Base-by-base conservation (phyloP, 2,113 vertebrate genomes). In the Coptodon bakossiorum region DNA sequence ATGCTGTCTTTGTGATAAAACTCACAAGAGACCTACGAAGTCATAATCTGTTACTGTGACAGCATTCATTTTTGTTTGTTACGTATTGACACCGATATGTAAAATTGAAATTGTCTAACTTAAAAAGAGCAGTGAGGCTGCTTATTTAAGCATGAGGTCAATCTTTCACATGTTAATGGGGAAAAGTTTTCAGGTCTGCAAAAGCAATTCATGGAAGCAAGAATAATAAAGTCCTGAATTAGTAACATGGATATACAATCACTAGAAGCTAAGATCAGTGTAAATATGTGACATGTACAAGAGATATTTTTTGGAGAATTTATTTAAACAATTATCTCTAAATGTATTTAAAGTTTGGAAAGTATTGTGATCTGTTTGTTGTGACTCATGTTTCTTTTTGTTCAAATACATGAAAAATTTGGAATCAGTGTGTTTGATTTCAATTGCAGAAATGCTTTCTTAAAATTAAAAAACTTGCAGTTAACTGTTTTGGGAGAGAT, bases 281-380 rank as follows among this genome's bases (percentile, higher is more conserved):
- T 98, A 98, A 98, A 98, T 98, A 98, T 97, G 95, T 97, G 95
- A 97, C 97, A 96, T 98, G 97, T 97, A 31, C 97, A 98, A 97
- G 97, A 98, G 96, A 98, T 97, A 97, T 97, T 97, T 66, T 97
- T 97, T 97, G 96, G 97, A 98, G 97, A 88, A 96, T 96, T 98
- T 98, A 98, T 99, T 99, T 98, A 98, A 98, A 96, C 95, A 89
- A 96, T 95, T 95, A 97, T 97, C 95, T 89, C 83, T 88, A 76
- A 88, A 85, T 90, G 88, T 95, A 93, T 96, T 94, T 94, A 88
- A 93, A 84, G 86, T 91, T 89, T 90, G 87, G 83, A 89, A 91
- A 92, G 88, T 95, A 86, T 90, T 91, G 89, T 95, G 86, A 88
- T 87, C 86, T 88, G 81, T 90, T 94, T 93, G 87, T 76, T 91